Evolutionary conservation across 2,797 vertebrate species (phyloP).

Genomic region (Dallia pectoralis): DNA sequence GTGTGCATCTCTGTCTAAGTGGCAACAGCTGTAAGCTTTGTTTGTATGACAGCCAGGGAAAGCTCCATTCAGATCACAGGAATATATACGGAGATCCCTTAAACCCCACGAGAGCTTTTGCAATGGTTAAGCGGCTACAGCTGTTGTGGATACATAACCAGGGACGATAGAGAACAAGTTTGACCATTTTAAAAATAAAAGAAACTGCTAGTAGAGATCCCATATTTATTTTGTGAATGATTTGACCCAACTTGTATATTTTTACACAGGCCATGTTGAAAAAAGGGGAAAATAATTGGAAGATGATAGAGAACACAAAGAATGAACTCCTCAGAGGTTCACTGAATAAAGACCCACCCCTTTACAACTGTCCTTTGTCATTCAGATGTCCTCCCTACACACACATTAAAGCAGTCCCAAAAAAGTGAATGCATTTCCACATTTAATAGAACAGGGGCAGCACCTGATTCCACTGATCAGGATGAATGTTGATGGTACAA

Average conservation of each 20-base stretch:
- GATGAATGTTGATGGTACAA: constrained; percentile 8
- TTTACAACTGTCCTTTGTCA: constrained; percentile 37
- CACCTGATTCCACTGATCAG: constrained; percentile 50
- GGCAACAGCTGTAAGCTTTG: constrained; percentile 36
- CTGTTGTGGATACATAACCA: constrained; percentile 1
- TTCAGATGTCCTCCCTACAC: constrained; percentile 48
- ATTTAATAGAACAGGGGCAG: constrained; percentile 44
- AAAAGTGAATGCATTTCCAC: constrained; percentile 54
- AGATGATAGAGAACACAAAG: too few species aligned
- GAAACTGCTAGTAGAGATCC: too few species aligned
- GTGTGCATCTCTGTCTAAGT: constrained; percentile 12
- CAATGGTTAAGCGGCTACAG: neutral
- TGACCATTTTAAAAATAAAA: neutral
- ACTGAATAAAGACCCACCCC: constrained; percentile 63
- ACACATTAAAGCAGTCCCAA: constrained; percentile 63
- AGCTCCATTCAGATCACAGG: constrained; percentile 7
- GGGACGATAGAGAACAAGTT: neutral
- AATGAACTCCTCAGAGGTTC: neutral
- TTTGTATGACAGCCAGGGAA: constrained; percentile 8
- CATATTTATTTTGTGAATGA: too few species aligned
- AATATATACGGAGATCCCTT: neutral
- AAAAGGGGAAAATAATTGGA: too few species aligned
- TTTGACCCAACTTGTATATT: too few species aligned
- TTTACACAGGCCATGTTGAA: too few species aligned
- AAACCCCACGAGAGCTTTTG: neutral